Evolutionary conservation across 2,888 invertebrate species (phyloP).

Genomic region (Noctua janthina): DNA sequence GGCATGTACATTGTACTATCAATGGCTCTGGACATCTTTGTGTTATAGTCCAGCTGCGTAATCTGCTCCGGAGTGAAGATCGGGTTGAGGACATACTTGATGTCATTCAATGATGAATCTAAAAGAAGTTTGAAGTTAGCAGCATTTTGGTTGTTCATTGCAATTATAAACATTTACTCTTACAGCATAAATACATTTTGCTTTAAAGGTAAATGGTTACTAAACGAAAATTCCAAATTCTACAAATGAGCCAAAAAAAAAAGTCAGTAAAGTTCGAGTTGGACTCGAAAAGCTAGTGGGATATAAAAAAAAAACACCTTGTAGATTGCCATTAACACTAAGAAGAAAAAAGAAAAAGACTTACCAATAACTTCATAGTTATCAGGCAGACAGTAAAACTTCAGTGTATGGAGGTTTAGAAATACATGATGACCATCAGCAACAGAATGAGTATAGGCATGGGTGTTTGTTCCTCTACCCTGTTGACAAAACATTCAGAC

Average conservation of each 20-base stretch:
- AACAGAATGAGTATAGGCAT: conserved; percentile 99
- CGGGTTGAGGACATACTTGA: conserved; percentile 99
- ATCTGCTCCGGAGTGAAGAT: conserved; percentile 97
- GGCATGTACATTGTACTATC: conserved; percentile 99
- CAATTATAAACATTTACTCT: background rate
- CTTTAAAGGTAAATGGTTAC: too few species aligned
- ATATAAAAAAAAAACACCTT: too few species aligned
- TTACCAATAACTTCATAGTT: conserved; percentile 99
- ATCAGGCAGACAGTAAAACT: conserved; percentile 99
- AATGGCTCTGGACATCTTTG: conserved; percentile 97
- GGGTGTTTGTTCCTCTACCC: conserved; percentile 99
- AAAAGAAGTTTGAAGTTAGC: conserved; percentile 62
- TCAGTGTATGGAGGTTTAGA: conserved; percentile 98
- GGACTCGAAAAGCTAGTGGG: too few species aligned
- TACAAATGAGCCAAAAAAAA: too few species aligned
- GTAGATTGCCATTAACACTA: too few species aligned
- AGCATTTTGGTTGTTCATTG: background rate
- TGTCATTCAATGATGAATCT: conserved; percentile 99
- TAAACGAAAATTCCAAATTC: too few species aligned
- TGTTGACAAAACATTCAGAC: conserved; percentile 76
- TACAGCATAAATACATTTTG: background rate
- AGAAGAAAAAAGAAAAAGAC: conserved; percentile 31
- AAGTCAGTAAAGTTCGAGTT: too few species aligned
- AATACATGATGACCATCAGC: conserved; percentile 99
- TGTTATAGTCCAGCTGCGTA: conserved; percentile 93